phyloP scores from a whole-genome alignment of 2,113 vertebrate genomes.

The Saguinus midas region DNA sequence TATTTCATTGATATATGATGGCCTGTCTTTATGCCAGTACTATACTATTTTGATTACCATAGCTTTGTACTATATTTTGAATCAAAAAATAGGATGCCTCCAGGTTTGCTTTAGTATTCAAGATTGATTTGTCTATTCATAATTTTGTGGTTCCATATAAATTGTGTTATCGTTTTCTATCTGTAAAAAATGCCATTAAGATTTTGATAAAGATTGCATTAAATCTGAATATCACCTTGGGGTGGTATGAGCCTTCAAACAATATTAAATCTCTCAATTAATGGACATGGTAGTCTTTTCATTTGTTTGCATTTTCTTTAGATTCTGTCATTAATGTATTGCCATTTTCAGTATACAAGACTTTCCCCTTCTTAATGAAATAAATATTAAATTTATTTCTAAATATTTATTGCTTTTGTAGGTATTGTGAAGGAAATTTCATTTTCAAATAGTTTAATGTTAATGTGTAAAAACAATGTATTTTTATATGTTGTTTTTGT shows the following conservation, averaged over 20 bases:
- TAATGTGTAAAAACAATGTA: background rate
- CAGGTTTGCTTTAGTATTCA: background rate
- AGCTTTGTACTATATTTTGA: background rate
- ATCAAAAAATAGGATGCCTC: background rate
- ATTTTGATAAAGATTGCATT: background rate
- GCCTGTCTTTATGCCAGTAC: background rate
- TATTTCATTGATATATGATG: background rate
- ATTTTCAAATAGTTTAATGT: background rate
- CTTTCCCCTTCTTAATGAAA: background rate
- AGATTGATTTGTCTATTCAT: background rate
- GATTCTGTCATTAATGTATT: background rate
- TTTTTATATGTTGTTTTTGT: background rate
- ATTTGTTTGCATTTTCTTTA: background rate
- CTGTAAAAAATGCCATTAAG: background rate
- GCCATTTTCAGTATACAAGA: background rate
- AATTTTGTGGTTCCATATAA: background rate
- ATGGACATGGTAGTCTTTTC: background rate
- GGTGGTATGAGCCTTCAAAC: background rate
- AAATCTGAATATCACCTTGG: background rate
- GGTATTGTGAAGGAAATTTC: background rate
- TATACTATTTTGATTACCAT: background rate
- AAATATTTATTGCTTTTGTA: background rate
- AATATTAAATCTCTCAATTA: background rate
- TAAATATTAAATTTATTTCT: background rate
- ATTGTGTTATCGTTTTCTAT: background rate